A percentile compares a stretch with the other conserved stretches of the same genome.
These are phyloP conservation scores for Scylla paramamosain DNA, from an alignment of 1,140 invertebrate species.

Conservation along the genomic window DNA sequence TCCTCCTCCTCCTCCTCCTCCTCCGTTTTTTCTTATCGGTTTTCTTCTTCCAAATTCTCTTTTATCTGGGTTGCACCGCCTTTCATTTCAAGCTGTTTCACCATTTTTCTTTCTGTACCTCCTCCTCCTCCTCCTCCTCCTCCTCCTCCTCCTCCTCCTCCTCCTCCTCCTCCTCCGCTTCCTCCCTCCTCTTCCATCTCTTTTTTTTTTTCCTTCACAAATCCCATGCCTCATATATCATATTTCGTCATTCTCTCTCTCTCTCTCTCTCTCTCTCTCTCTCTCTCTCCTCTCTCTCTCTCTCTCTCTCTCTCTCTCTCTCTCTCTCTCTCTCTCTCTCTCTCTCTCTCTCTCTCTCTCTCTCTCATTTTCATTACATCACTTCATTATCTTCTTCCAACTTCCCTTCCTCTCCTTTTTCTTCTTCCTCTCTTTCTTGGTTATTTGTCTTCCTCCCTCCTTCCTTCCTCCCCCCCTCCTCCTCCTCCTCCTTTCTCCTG, in stretches of 20 bases:
- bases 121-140: not conserved
- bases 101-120: not conserved
- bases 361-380: not conserved
- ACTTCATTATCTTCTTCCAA: not conserved
- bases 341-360: constrained; percentile 28
- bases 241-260: not conserved
- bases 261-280: not conserved
- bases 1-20: no score
- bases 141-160: not conserved
- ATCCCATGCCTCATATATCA: not conserved
- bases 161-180: not conserved
- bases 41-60: not conserved
- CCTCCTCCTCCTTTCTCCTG: not conserved
- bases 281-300: constrained; percentile 49
- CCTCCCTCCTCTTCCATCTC: not conserved
- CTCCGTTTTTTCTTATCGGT: not conserved
- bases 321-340: constrained; percentile 41
- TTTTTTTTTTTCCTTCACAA: not conserved
- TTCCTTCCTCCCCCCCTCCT: no score
- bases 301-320: constrained; percentile 46
- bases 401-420: no score
- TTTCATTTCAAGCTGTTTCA: not conserved
- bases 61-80: not conserved
- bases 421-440: no score
- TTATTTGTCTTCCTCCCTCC: no score